Evolutionary conservation across 1,140 invertebrate genomes (phyloP).

Genomic region (Harlomillsia oculata): DNA sequence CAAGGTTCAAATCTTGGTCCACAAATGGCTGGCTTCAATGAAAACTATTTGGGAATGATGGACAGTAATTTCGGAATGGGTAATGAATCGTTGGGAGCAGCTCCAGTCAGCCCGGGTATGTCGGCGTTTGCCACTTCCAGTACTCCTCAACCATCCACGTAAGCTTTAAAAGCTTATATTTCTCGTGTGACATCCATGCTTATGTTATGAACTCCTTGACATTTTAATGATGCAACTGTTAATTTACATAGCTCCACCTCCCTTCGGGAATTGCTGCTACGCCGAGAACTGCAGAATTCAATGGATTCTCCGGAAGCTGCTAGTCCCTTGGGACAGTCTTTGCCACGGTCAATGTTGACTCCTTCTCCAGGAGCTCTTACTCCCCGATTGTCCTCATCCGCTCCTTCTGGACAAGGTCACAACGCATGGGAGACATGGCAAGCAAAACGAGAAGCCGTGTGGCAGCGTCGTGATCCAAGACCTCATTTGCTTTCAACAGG

Average conservation of each 20-base stretch:
- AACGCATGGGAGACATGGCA: slow-evolving; percentile 35
- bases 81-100: too few relatives aligned
- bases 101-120: too few relatives aligned
- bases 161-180: neutral
- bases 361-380: slow-evolving; percentile 37
- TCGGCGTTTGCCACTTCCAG: neutral
- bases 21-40: too few relatives aligned
- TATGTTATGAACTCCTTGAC: too few relatives aligned
- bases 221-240: too few relatives aligned
- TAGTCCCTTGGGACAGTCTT: slow-evolving; percentile 41
- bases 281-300: slow-evolving; percentile 33
- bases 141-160: slow-evolving; percentile 19
- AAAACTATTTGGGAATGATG: too few relatives aligned
- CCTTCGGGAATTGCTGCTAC: slow-evolving; percentile 30
- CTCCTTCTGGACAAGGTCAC: slow-evolving; percentile 62
- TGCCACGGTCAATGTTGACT: slow-evolving; percentile 35
- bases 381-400: slow-evolving; percentile 61
- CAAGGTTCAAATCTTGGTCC: neutral
- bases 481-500: slow-evolving; percentile 77
- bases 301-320: slow-evolving; percentile 38
- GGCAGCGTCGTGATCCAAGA: slow-evolving; percentile 70
- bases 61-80: too few relatives aligned
- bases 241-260: too few relatives aligned
- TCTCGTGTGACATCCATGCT: neutral
- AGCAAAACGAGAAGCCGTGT: slow-evolving; percentile 58